Evolutionary conservation across 1,140 invertebrate species (phyloP).

Genomic region (Drosophila ercepeae): DNA sequence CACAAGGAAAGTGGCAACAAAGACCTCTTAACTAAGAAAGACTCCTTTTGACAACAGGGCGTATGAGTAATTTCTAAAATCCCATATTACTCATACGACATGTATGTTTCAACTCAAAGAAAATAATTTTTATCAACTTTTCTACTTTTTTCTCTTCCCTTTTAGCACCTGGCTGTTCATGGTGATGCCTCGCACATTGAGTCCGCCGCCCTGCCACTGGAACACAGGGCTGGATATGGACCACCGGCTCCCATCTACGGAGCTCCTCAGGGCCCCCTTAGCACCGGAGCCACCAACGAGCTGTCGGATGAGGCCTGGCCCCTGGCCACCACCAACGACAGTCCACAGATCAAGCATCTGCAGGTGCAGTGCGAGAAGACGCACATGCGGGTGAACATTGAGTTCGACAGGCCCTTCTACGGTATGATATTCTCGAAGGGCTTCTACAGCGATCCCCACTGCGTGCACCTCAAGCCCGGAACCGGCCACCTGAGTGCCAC

Average conservation of each 20-base stretch:
- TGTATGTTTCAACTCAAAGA: not conserved
- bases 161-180: conserved; percentile 86
- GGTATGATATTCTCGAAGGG: conserved; percentile 98
- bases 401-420: conserved; percentile 97
- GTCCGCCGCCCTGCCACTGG: conserved; percentile 90
- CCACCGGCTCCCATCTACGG: conserved; percentile 87
- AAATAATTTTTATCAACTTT: not conserved
- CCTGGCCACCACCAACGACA: conserved; percentile 88
- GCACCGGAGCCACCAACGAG: conserved; percentile 79
- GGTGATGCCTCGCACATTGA: conserved; percentile 90
- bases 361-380: conserved; percentile 98
- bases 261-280: conserved; percentile 84
- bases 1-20: not conserved
- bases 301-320: conserved; percentile 90
- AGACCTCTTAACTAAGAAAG: not conserved
- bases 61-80: conserved; percentile 5
- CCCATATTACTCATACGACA: conserved; percentile 7
- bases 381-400: conserved; percentile 96
- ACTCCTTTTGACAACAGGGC: not conserved
- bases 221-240: conserved; percentile 90
- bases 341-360: conserved; percentile 95
- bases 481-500: conserved; percentile 95
- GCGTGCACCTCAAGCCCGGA: conserved; percentile 95
- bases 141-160: not conserved
- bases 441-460: conserved; percentile 95